Evolutionary conservation across 2,888 invertebrate species (phyloP).

Genomic region (Oconnorella tubifera): DNA sequence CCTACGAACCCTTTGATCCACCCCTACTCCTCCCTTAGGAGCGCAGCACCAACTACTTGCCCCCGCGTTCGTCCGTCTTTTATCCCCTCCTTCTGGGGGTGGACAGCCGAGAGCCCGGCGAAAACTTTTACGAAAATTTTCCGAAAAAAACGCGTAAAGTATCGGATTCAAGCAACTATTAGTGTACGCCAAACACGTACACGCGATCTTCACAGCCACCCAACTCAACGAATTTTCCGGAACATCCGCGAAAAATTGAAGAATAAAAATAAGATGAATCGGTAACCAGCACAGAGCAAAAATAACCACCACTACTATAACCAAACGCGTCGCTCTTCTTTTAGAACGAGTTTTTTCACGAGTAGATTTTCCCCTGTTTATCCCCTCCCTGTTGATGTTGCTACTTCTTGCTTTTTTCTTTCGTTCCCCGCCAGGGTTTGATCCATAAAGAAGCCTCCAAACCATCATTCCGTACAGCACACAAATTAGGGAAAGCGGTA

Average conservation of each 20-base stretch:
- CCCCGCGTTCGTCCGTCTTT: too few relatives aligned
- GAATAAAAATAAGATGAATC: slow-evolving; percentile 69
- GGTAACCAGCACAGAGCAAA: slow-evolving; percentile 94
- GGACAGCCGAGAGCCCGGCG: slow-evolving; percentile 42
- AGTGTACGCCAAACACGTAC: slow-evolving; percentile 70
- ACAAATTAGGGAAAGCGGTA: slow-evolving; percentile 80
- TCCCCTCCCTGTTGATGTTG: not conserved
- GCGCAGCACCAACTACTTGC: too few relatives aligned
- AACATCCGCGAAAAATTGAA: slow-evolving; percentile 76
- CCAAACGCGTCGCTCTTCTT: slow-evolving; percentile 85
- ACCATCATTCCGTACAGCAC: slow-evolving; percentile 86
- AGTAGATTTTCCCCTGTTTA: not conserved
- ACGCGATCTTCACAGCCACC: slow-evolving; percentile 45
- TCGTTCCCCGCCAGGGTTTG: slow-evolving; percentile 4
- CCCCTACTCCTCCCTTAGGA: too few relatives aligned
- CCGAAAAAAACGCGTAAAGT: slow-evolving; percentile 87
- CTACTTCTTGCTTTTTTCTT: not conserved
- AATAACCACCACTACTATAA: slow-evolving; percentile 82
- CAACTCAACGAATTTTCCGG: slow-evolving; percentile 59
- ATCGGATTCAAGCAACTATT: slow-evolving; percentile 94
- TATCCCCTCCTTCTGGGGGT: too few relatives aligned
- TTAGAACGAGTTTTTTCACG: slow-evolving; percentile 79
- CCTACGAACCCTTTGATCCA: too few relatives aligned
- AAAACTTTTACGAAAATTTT: slow-evolving; percentile 89
- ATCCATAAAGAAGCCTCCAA: slow-evolving; percentile 26